Conservation (phyloP, 2,797 vertebrate genomes). For the Acanthurus tractus region DNA sequence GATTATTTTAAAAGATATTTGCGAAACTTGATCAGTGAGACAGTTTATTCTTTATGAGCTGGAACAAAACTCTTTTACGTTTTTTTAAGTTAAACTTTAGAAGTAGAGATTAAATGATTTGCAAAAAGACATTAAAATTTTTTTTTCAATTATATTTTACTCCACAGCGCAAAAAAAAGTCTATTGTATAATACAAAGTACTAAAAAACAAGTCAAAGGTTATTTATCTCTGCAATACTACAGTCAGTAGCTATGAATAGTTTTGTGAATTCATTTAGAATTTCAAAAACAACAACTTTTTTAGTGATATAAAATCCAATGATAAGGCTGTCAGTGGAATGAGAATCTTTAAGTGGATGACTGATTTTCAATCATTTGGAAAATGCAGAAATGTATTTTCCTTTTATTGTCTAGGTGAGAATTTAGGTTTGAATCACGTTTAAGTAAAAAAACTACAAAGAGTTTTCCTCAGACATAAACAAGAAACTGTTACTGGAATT, state of each 20-base stretch:
- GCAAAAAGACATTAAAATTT: constrained; percentile 26
- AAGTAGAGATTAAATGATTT: constrained; percentile 31
- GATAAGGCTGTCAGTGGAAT: not conserved
- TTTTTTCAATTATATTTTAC: not conserved
- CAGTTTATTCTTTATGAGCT: constrained; percentile 55
- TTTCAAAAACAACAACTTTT: not conserved
- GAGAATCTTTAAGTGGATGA: not conserved
- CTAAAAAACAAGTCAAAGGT: too few relatives aligned
- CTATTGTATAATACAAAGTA: not conserved
- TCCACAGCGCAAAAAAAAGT: too few relatives aligned
- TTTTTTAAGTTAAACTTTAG: constrained; percentile 48
- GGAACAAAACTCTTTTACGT: constrained; percentile 60
- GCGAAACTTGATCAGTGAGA: constrained; percentile 45
- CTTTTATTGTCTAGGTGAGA: not conserved
- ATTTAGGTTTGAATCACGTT: not conserved
- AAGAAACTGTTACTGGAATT: not conserved
- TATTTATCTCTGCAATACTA: not conserved
- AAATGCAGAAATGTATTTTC: not conserved
- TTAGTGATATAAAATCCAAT: not conserved
- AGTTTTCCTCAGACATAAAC: not conserved
- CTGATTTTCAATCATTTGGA: not conserved
- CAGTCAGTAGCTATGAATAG: not conserved
- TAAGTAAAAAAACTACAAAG: not conserved
- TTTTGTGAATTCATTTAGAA: not conserved
- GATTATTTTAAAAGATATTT: constrained; percentile 21